Evolutionary conservation across 1,140 invertebrate species (phyloP), one percentile per base, ranked within the genome.

Genomic region (Nomia melanderi): DNA sequence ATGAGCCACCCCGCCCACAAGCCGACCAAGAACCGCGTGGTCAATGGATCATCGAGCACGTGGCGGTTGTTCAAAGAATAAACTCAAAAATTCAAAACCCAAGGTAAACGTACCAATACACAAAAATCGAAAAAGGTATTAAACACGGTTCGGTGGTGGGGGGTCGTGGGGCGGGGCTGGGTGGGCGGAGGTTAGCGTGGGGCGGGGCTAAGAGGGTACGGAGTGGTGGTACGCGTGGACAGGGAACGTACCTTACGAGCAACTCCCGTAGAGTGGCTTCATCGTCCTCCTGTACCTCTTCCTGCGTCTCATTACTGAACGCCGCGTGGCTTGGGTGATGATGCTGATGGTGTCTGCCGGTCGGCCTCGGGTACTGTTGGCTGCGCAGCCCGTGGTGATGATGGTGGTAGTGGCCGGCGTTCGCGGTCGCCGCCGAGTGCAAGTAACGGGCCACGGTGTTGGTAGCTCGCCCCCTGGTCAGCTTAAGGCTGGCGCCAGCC

Each of bases 211-310:
- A 41, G 44, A 93, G 29, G 69, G 62, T 56, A 81, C 77, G 77
- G 57, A n/a, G n/a, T n/a, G n/a, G n/a, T n/a, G n/a, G n/a, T n/a
- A n/a, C n/a, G n/a, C n/a, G n/a, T n/a, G n/a, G n/a, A n/a, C n/a
- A n/a, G 70, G 60, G 41, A 81, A 79, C 93, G 92, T 96, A 96
- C 96, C 96, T 96, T 95, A 96, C 94, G 93, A 96, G 95, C 93
- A 96, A 94, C 94, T 96, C 95, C 94, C 95, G 95, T 93, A 96
- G 95, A 94, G 95, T 96, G 90, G 95, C 95, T 93, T 96, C 96
- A 93, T 96, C 96, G 92, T 96, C 96, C 92, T 95, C 95, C 94
- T 95, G 94, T 91, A 92, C 89, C 89, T 93, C 93, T 93, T 93
- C 93, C 88, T 93, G 91, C 92, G 92, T 93, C 90, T 93, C 92